A percentile compares a stretch with the other conserved stretches of the same genome.
Conservation (phyloP, 2,113 vertebrate species). For the human region DNA sequence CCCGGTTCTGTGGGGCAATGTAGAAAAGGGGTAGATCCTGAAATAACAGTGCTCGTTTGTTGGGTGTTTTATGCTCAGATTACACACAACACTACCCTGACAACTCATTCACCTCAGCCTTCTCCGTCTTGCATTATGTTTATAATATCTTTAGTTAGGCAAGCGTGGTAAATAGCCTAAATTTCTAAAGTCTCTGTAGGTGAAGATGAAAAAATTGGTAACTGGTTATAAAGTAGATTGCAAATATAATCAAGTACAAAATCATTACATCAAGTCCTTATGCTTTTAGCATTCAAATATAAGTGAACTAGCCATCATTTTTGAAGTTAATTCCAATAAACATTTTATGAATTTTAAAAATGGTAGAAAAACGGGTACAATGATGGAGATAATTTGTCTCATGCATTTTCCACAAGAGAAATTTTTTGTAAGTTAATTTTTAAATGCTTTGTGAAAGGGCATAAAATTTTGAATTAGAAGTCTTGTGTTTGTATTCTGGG, state of each 20-base stretch:
- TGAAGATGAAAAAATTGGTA: neutral
- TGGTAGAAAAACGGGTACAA: fast-evolving
- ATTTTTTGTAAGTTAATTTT: neutral
- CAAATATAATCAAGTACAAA: neutral
- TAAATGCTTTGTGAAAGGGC: fast-evolving
- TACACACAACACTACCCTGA: fast-evolving
- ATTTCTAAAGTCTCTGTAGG: neutral
- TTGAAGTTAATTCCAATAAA: neutral
- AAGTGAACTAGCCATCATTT: neutral
- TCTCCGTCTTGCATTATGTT: fast-evolving
- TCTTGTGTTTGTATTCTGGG: neutral
- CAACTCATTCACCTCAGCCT: fast-evolving
- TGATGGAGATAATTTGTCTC: neutral
- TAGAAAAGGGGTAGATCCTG: fast-evolving
- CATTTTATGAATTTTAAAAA: neutral
- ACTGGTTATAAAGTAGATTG: neutral
- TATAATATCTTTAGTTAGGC: fast-evolving
- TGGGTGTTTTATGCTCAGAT: too few species aligned
- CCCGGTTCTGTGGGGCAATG: fast-evolving
- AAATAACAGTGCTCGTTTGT: fast-evolving
- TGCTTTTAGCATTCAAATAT: neutral
- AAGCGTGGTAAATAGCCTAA: fast-evolving
- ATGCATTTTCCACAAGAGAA: neutral
- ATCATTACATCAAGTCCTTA: too few species aligned
- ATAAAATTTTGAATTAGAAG: neutral